Evolutionary conservation across 37 sponge, comb jelly and placozoan species (phyloP), one percentile per base, ranked within the genome.

Genomic region (Amphimedon queenslandica): DNA sequence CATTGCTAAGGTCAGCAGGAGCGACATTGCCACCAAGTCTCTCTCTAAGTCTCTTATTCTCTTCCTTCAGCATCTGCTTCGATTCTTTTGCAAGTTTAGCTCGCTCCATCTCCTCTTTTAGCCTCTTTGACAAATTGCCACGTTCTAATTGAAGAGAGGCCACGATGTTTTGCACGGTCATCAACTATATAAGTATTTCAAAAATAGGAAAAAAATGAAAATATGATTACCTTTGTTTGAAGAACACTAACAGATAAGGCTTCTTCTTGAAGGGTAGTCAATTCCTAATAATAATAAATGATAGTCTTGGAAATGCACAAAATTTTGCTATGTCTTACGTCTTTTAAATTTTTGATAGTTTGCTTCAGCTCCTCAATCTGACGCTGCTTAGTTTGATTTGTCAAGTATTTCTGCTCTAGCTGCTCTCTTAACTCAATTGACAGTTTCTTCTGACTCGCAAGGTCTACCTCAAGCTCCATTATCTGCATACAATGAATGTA

Each of bases 351-450:
- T n/a, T n/a, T n/a, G n/a, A n/a, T n/a, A n/a, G n/a, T n/a, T n/a
- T n/a, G n/a, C n/a, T n/a, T n/a, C n/a, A n/a, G n/a, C n/a, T n/a
- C n/a, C n/a, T n/a, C n/a, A n/a, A n/a, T n/a, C n/a, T n/a, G n/a
- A n/a, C n/a, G n/a, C n/a, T n/a, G n/a, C n/a, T n/a, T n/a, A n/a
- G n/a, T n/a, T 47, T 47, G 53, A 47, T 18, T 47, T 47, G 13
- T 47, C 13, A 13, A 47, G 13, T 47, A 18, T 13, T 47, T 66
- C 63, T 82, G 75, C 0, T 82, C 75, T 0, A 82, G 82, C 24
- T 74, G 69, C 1, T 53, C 66, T 42, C 71, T 74, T 74, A 82
- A 67, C 60, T 82, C 82, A 3, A 57, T 40, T 33, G 24, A 42
- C 37, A 74, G 75, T 57, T 74, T 58, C 30, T 29, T 8, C 11